Percentiles rank a stretch among this genome's conserved stretches.
Conservation (phyloP, 2,888 invertebrate genomes). For the Caenorhabditis sp. region DNA sequence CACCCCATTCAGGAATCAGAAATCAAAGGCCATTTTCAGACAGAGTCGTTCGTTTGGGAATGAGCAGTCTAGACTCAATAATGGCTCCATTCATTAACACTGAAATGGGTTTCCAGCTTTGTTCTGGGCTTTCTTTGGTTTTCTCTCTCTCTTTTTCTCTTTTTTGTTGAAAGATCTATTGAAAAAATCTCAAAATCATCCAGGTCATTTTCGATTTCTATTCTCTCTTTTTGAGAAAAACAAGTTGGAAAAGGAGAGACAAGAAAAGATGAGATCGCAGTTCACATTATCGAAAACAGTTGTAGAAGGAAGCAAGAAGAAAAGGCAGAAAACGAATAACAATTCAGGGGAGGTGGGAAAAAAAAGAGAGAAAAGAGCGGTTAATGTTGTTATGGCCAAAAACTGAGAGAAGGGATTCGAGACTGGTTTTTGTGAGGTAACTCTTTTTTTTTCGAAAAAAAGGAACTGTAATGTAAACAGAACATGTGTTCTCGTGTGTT, state of each 20-base stretch:
- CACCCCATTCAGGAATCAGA: background rate
- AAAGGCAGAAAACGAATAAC: slow-evolving; percentile 24
- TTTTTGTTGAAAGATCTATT: background rate
- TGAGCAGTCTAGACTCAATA: slow-evolving; percentile 48
- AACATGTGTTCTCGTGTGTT: slow-evolving; percentile 11
- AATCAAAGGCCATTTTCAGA: slow-evolving; percentile 28
- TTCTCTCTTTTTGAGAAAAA: background rate
- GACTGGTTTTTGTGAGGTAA: slow-evolving; percentile 32
- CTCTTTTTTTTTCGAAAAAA: background rate
- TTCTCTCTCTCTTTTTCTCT: background rate
- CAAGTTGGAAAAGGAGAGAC: background rate
- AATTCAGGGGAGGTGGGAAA: background rate
- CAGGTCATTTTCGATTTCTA: background rate
- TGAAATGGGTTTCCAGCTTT: slow-evolving; percentile 5
- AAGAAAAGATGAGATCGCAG: slow-evolving; percentile 8
- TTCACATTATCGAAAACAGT: slow-evolving; percentile 23
- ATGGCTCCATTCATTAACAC: slow-evolving; percentile 44
- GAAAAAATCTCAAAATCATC: background rate
- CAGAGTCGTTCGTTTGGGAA: slow-evolving; percentile 3
- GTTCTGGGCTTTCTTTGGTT: no score
- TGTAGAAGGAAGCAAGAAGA: slow-evolving; percentile 4
- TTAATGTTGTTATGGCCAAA: slow-evolving; percentile 52
- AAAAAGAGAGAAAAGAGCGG: slow-evolving; percentile 32
- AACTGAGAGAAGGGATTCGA: background rate
- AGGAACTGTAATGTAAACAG: slow-evolving; percentile 2